Evolutionary conservation across 2,888 invertebrate species (phyloP).

Genomic region (Hybos culiciformis): DNA sequence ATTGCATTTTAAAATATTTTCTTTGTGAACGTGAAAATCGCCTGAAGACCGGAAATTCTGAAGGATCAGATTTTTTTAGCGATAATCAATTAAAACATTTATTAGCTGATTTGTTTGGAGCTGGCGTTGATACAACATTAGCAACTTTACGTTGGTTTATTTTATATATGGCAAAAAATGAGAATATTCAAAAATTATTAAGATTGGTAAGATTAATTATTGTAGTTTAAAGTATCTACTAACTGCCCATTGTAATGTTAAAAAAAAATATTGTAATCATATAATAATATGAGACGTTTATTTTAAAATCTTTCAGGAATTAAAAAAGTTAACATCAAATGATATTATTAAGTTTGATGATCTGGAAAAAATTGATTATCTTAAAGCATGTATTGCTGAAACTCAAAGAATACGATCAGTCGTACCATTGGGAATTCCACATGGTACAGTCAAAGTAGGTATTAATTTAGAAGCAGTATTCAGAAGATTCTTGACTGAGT

Average conservation of each 20-base stretch:
- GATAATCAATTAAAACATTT: slow-evolving; percentile 58
- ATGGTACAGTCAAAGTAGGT: slow-evolving; percentile 47
- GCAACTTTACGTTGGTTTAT: slow-evolving; percentile 71
- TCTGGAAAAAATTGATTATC: slow-evolving; percentile 24
- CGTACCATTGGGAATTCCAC: slow-evolving; percentile 74
- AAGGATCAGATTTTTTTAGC: slow-evolving; percentile 41
- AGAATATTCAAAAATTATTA: slow-evolving; percentile 42
- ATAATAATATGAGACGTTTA: no score
- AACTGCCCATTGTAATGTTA: no score
- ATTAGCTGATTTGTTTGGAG: slow-evolving; percentile 71
- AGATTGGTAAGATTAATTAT: slow-evolving; percentile 16
- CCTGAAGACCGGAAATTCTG: slow-evolving; percentile 31
- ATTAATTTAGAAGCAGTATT: neutral
- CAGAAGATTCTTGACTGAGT: neutral
- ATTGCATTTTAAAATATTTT: slow-evolving; percentile 50
- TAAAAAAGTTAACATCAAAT: slow-evolving; percentile 12
- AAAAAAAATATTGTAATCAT: no score
- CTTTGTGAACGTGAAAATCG: slow-evolving; percentile 44
- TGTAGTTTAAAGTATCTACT: neutral
- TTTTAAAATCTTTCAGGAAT: slow-evolving; percentile 11
- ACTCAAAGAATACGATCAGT: slow-evolving; percentile 64
- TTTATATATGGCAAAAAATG: slow-evolving; percentile 57
- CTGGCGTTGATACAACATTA: slow-evolving; percentile 71
- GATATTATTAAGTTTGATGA: slow-evolving; percentile 20
- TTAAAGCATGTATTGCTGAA: slow-evolving; percentile 59